Base-by-base conservation (phyloP, 2,797 vertebrate genomes). In the Thaleichthys pacificus region DNA sequence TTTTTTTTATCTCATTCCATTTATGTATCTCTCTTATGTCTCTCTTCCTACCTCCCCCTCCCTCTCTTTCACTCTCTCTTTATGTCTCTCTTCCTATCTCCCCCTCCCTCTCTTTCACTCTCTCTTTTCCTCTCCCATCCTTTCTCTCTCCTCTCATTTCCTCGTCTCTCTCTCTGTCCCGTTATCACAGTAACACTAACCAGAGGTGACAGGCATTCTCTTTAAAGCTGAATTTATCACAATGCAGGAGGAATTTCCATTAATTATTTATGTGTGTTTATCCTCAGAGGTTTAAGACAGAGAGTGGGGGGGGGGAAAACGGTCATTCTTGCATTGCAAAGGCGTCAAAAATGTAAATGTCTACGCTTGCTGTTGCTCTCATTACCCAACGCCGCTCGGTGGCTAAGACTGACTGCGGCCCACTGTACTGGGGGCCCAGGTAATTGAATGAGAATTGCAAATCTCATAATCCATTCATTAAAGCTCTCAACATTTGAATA, bases 231-330 rank as follows among this genome's bases (percentile, higher is more conserved):
- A 49, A 72, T 68, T 19, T 66, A 65, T 51, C 68, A 69, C 57
- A 57, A 71, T 73, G 68, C 70, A 54, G 24, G 62, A 65, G 19
- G 68, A 72, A 47, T 22, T 65, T 64, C 66, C 26, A 58, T 72
- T 73, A 81, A 69, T 74, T 56, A 68, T 71, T 69, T 26, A 61
- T 26, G 56, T 61, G 24, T 68, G 35, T 70, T 66, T 60, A 67
- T 54, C 47, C 67, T 72, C 3, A 19, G 38, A 71, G 64, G 21
- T 30, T 69, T 68, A 30, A 66, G 14, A 54, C 32, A 30, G 57
- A 26, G 47, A 38, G 32, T 35, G 32, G 32, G 32, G 32, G 32
- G 32, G 32, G 54, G 17, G 51, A 22, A 11, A 66, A 56, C 51
- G 54, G 28, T 57, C 47, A 54, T 58, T 64, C 21, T 24, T 24